These are phyloP conservation scores for Opisthocomus hoazin DNA, from an alignment of 2,113 vertebrate genomes.

Conservation along the genomic window DNA sequence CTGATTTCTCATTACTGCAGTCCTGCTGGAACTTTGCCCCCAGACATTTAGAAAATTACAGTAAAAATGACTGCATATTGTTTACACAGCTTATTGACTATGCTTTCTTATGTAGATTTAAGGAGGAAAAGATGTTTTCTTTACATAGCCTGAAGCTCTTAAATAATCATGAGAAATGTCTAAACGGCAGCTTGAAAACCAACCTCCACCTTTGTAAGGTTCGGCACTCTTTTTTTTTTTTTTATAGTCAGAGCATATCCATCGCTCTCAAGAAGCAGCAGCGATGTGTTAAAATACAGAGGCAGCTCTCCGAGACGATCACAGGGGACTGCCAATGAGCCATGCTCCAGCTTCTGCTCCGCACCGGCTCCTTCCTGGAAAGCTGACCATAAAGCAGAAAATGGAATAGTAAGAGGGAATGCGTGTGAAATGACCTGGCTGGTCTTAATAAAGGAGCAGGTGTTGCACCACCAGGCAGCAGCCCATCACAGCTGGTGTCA, in stretches of 20 bases:
- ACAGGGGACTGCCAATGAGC: not conserved
- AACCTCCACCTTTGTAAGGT: not conserved
- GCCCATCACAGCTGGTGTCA: accelerated
- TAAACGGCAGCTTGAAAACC: constrained; percentile 10
- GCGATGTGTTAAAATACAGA: not conserved
- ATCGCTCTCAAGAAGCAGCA: not conserved
- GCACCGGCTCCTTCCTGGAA: not conserved
- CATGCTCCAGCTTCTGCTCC: not conserved
- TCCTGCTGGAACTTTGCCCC: not conserved
- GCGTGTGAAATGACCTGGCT: not conserved
- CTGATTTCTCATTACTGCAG: constrained; percentile 32
- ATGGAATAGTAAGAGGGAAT: not conserved
- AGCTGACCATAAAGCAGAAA: not conserved
- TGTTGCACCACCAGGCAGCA: not conserved
- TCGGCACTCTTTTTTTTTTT: not conserved
- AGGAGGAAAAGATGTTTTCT: not conserved
- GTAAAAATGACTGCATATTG: not conserved
- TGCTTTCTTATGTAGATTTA: not conserved
- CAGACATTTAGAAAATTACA: constrained; percentile 7
- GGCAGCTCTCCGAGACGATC: not conserved
- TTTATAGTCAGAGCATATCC: not conserved
- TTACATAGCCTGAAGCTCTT: not conserved
- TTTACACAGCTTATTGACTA: constrained; percentile 35
- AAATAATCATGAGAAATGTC: not conserved
- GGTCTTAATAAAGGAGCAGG: not conserved